Percentiles rank a stretch among this genome's conserved stretches.
phyloP scores from a whole-genome alignment of 2,888 invertebrate species.

The Gortyna flavago region DNA sequence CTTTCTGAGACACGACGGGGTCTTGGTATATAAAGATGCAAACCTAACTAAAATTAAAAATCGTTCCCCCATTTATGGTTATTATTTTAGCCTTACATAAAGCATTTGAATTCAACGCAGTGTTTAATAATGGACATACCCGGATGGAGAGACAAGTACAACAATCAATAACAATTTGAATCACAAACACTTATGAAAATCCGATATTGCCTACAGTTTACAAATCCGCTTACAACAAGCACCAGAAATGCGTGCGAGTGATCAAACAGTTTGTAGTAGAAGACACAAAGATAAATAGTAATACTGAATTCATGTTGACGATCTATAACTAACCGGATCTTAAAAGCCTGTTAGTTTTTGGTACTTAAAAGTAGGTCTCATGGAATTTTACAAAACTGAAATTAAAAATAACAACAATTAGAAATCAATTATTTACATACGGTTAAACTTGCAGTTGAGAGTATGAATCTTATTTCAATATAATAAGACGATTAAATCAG shows the following conservation, averaged over 20 bases:
- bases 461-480: neutral
- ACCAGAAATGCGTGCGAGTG: slow-evolving; percentile 4
- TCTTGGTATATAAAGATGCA: too few species aligned
- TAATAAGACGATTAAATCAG: neutral
- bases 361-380: neutral
- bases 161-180: neutral
- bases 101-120: neutral
- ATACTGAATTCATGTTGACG: neutral
- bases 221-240: slow-evolving; percentile 6
- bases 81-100: neutral
- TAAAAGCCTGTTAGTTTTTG: neutral
- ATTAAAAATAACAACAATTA: neutral
- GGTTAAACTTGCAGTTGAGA: too few species aligned
- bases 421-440: neutral
- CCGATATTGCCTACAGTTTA: neutral
- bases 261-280: slow-evolving; percentile 12
- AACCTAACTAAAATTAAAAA: neutral
- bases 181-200: slow-evolving; percentile 6
- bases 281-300: slow-evolving; percentile 2
- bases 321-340: neutral
- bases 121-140: neutral
- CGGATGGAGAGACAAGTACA: neutral
- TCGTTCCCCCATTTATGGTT: too few species aligned
- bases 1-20: too few species aligned
- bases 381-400: neutral